These are phyloP conservation scores for Fratercula arctica DNA, from an alignment of 2,797 vertebrate genomes.

Conservation along the genomic window DNA sequence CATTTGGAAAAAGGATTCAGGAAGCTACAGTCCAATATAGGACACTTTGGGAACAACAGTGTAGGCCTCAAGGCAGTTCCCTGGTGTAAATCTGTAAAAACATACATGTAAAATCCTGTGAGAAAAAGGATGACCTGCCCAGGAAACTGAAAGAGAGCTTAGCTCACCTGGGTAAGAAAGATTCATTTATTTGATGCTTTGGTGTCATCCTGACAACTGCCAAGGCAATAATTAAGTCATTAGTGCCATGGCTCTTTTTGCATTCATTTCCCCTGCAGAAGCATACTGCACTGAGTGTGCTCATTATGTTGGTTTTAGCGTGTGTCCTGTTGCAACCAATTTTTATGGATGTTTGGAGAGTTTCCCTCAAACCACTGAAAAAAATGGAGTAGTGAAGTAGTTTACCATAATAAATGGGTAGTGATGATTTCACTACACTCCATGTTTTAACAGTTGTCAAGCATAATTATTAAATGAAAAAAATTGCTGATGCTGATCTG, in stretches of 20 bases:
- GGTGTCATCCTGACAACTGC: neutral
- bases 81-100: neutral
- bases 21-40: neutral
- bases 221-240: conserved; percentile 13
- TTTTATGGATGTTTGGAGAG: neutral
- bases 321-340: neutral
- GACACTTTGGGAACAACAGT: neutral
- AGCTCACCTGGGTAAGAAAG: neutral
- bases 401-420: conserved; percentile 10
- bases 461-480: conserved; percentile 17
- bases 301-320: neutral
- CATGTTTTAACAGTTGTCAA: conserved; percentile 31
- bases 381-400: neutral
- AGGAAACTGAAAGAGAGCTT: neutral
- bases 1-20: neutral
- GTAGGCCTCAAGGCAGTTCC: neutral
- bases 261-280: neutral
- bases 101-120: neutral
- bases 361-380: conserved; percentile 28
- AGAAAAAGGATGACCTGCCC: neutral
- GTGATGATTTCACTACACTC: conserved; percentile 6
- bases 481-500: neutral
- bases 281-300: neutral
- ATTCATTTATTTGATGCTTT: neutral
- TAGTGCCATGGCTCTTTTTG: neutral